Evolutionary conservation across 2,113 vertebrate species (phyloP).

Genomic region (Indri indri): DNA sequence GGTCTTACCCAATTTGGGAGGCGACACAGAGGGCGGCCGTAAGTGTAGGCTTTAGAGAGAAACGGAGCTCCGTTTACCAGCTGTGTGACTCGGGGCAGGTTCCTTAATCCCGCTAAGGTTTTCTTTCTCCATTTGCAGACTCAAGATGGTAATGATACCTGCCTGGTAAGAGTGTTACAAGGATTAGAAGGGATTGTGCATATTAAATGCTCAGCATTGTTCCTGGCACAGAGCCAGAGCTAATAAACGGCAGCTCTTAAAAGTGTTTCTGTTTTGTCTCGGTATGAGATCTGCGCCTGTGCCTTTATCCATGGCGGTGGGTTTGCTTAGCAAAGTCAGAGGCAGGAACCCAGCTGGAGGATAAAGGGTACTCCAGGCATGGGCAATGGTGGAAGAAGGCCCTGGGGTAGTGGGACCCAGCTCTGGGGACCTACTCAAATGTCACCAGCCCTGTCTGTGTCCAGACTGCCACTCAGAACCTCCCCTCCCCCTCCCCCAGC

Average conservation of each 20-base stretch:
- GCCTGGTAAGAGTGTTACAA: neutral
- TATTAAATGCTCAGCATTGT: neutral
- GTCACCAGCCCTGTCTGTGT: neutral
- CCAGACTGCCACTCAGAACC: neutral
- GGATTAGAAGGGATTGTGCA: neutral
- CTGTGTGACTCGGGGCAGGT: neutral
- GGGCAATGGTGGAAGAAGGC: neutral
- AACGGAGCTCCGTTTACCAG: neutral
- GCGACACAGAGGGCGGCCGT: too few species aligned
- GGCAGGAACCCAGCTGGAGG: neutral
- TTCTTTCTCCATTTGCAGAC: neutral
- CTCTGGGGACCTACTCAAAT: neutral
- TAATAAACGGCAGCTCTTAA: neutral
- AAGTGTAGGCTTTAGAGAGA: neutral
- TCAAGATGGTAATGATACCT: neutral
- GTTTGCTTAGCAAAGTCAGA: neutral
- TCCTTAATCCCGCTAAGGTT: neutral
- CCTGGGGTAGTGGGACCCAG: neutral
- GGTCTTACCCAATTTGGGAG: too few species aligned
- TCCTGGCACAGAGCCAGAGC: neutral
- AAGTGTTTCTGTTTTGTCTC: neutral
- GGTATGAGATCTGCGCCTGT: neutral
- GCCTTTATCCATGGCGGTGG: neutral
- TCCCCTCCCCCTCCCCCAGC: neutral
- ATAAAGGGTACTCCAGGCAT: neutral